A percentile compares a stretch with the other conserved stretches of the same genome.
Conservation (phyloP, 2,113 vertebrate species). For the Callipepla californica region DNA sequence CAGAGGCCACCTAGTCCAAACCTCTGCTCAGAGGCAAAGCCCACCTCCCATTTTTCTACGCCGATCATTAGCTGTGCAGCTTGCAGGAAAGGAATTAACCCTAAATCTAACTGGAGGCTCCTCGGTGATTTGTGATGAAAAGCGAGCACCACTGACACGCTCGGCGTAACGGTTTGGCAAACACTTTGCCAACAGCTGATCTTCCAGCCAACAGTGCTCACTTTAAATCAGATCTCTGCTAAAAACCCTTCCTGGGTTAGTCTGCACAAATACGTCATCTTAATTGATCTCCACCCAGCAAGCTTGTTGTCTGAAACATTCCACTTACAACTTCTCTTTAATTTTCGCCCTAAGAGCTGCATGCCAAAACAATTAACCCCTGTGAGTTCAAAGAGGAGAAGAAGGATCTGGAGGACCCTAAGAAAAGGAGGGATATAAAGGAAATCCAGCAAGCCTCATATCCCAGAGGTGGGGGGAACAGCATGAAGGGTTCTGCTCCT, state of each 20-base stretch:
- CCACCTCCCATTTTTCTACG: not conserved
- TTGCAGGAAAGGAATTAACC: not conserved
- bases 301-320: conserved; percentile 45
- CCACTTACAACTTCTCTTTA: not conserved
- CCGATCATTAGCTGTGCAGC: not conserved
- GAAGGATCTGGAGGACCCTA: not conserved
- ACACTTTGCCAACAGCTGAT: not conserved
- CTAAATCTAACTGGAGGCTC: not conserved
- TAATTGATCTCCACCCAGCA: conserved; percentile 55
- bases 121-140: not conserved
- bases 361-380: conserved; percentile 12
- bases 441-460: not conserved
- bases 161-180: conserved; percentile 44
- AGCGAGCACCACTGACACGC: not conserved
- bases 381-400: not conserved
- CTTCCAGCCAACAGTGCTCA: conserved; percentile 44
- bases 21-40: not conserved
- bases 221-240: conserved; percentile 57
- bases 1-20: not conserved
- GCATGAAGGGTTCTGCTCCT: not conserved
- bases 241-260: conserved; percentile 50
- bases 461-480: no score
- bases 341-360: conserved; percentile 16
- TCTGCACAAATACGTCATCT: conserved; percentile 41
- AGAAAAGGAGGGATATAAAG: not conserved